Conservation (phyloP, 2,797 vertebrate species). For the Phalloptychus januarius region DNA sequence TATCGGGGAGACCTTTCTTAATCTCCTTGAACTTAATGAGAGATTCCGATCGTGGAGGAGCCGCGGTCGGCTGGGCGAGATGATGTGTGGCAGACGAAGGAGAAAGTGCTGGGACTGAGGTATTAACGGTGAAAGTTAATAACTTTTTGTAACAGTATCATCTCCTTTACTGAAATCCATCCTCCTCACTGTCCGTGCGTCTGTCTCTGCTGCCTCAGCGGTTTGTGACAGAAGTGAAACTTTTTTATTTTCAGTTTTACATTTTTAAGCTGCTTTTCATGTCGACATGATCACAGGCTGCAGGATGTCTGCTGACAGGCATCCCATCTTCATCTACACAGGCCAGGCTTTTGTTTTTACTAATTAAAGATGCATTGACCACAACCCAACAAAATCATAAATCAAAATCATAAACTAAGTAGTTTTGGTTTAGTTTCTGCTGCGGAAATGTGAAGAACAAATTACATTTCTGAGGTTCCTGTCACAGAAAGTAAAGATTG, state of each 20-base stretch:
- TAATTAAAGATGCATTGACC: neutral
- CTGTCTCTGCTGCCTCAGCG: constrained; percentile 5
- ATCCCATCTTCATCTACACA: neutral
- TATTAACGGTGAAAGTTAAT: constrained; percentile 10
- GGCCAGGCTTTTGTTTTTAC: neutral
- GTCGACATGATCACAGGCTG: neutral
- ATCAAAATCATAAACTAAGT: too few relatives aligned
- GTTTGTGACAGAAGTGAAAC: neutral
- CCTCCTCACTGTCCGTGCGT: constrained; percentile 1
- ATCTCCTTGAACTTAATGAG: neutral
- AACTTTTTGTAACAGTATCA: constrained; percentile 16
- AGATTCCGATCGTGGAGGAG: neutral
- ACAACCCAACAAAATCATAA: neutral
- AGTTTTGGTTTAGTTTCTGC: too few relatives aligned
- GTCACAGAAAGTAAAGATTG: neutral
- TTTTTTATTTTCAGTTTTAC: neutral
- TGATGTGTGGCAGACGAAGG: constrained; percentile 1
- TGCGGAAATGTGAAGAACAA: neutral
- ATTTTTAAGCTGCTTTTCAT: neutral
- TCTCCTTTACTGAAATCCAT: constrained; percentile 9
- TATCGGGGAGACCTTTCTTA: neutral
- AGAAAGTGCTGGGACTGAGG: neutral
- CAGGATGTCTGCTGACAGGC: neutral
- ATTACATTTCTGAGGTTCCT: neutral
- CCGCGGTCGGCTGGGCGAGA: neutral